Conservation (phyloP, 2,113 vertebrate genomes). For the Crotalus tigris region DNA sequence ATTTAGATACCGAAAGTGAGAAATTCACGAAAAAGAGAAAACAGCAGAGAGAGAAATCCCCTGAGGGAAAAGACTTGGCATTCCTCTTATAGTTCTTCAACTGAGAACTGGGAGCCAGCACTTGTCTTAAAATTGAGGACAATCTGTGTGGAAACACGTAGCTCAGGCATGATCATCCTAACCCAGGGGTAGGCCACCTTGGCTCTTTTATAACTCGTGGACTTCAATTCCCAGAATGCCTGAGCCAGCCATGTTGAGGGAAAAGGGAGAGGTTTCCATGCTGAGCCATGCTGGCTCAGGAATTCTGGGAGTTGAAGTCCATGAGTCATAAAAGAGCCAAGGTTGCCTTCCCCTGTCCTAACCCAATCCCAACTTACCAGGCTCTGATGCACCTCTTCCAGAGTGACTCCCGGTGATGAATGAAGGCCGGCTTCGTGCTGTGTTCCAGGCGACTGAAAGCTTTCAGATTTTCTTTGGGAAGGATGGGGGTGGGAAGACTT, state of each 20-base stretch:
- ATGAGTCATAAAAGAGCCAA: too few species aligned
- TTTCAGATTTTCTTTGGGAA: conserved; percentile 85
- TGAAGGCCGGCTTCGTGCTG: conserved; percentile 82
- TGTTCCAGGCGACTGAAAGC: conserved; percentile 82
- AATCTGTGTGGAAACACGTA: neutral
- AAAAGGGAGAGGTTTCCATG: too few species aligned
- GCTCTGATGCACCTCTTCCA: conserved; percentile 88
- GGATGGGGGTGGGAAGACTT: conserved; percentile 72
- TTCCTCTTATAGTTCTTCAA: neutral
- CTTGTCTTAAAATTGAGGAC: neutral
- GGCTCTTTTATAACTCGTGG: too few species aligned
- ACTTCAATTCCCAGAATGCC: too few species aligned
- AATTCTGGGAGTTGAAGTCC: too few species aligned
- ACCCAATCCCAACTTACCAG: conserved; percentile 71
- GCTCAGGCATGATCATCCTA: neutral
- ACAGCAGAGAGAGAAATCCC: neutral
- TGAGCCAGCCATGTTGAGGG: too few species aligned
- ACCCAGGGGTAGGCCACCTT: neutral
- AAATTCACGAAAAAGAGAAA: neutral
- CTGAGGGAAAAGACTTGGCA: too few species aligned
- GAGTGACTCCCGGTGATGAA: conserved; percentile 85
- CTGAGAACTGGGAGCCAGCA: neutral
- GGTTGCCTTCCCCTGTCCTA: too few species aligned
- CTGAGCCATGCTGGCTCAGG: too few species aligned
- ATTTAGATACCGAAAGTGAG: neutral